Conservation (phyloP, 1,140 invertebrate genomes). For the Lucilia sericata region DNA sequence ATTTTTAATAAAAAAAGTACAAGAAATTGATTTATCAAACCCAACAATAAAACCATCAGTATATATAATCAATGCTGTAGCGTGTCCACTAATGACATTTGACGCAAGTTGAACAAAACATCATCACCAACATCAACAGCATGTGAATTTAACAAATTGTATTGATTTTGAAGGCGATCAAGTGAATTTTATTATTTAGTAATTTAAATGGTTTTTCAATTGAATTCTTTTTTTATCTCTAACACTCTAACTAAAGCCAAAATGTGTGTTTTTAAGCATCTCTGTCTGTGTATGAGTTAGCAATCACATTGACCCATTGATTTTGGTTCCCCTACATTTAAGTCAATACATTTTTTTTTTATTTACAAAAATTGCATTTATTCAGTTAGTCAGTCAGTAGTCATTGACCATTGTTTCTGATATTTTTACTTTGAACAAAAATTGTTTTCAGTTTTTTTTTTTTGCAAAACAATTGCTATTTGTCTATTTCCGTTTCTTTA, state of each 20-base stretch:
- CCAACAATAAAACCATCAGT: no score
- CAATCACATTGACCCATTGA: slow-evolving; percentile 16
- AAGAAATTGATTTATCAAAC: no score
- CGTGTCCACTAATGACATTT: not conserved
- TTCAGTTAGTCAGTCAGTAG: not conserved
- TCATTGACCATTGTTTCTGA: not conserved
- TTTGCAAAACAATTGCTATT: not conserved
- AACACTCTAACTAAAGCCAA: no score
- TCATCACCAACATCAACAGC: not conserved
- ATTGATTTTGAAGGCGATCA: not conserved
- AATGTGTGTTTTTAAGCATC: no score
- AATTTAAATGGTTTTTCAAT: not conserved
- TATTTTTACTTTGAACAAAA: not conserved
- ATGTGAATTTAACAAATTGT: slow-evolving; percentile 1
- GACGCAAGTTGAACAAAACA: not conserved
- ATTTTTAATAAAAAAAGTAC: no score
- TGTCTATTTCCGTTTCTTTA: slow-evolving; percentile 4
- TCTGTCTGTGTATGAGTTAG: not conserved
- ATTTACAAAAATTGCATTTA: not conserved
- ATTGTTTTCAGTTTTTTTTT: not conserved
- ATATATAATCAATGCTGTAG: not conserved
- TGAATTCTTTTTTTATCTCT: no score
- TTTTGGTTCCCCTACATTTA: not conserved
- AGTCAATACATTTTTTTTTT: no score
- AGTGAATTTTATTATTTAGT: not conserved